Evolutionary conservation across 2,113 vertebrate genomes (phyloP), one percentile per base, ranked within the genome.

Genomic region (Meles meles): DNA sequence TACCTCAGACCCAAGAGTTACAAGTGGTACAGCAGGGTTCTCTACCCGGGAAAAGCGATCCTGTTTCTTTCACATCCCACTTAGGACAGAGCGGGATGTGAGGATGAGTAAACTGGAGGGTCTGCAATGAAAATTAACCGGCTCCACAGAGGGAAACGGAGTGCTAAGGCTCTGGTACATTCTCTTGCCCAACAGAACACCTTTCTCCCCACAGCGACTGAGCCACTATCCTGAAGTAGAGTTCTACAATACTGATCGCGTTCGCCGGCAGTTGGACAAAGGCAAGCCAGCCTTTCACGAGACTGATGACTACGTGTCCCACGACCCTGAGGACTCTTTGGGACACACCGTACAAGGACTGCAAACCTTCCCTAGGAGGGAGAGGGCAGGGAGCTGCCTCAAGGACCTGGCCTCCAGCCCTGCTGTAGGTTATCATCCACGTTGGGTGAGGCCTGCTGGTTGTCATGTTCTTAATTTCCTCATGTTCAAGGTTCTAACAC

Each of bases 221-320:
- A 6, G 27, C 21, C 21, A 23, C 9, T 2, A 15, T 29, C 44
- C 44, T 76, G 27, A 81, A 86, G 29, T 3, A 86, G 39, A 42
- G 34, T 11, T 17, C 3, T 15, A 7, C 2, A 23, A 34, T 3
- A 59, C 3, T 0, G 13, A 37, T 6, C 71, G 29, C 21, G 0
- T 34, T 7, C 6, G 65, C 42, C 69, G 9, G 23, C 23, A 47
- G 39, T 25, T 42, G 31, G 39, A 39, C 31, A 34, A 18, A 5
- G 2, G 14, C 3, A 63, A 77, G 10, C 23, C 6, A 14, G 9
- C 14, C 44, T 37, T 55, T 55, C 59, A 44, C 59, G 61, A 27
- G 59, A 55, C 1, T 39, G 11, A 65, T 0, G 10, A 10, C 8
- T 47, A n/a, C 11, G 15, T 59, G 61, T 71, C 21, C 76, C 42